Base-by-base conservation (phyloP, 2,797 vertebrate genomes). In the Setipinna tenuifilis region DNA sequence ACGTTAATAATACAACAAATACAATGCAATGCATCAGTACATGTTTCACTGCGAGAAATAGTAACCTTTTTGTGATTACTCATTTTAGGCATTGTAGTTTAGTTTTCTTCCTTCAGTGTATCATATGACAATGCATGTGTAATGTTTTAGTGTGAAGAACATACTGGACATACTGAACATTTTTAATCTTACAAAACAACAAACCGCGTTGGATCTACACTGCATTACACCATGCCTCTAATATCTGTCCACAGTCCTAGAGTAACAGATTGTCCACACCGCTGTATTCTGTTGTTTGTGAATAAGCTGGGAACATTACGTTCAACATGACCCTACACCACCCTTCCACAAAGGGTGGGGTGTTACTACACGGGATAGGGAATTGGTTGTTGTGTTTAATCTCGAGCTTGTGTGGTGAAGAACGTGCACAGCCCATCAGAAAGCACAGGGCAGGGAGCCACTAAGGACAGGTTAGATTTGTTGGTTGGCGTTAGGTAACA, bases 401-500 rank as follows among this genome's bases (percentile, higher is more conserved):
- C 71, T 78, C 48, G 85, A 81, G 48, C 41, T 59, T 59, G 23
- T 68, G 82, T 87, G 83, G 83, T 44, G 1, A 68, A 65, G 57
- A 85, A 83, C 80, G 83, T 71, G 84, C 62, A 41, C 78, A 81
- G 88, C 86, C 83, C 85, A 11, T 9, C 25, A 61, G 87, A 87
- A 83, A 84, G 86, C 85, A 81, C 58, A 86, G 81, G 85, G 84
- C 83, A 81, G 50, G 83, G 86, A 59, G 23, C 46, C 83, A 25
- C 84, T 61, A 23, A 59, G n/a, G 84, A 86, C 85, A 80, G 57
- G 65, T 59, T 83, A 57, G 80, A 54, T 87, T 84, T 44, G 11
- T 82, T 89, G 82, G 83, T 83, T 84, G 85, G 84, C 78, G 83
- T 91, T 92, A 86, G 87, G 2, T 94, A 93, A 94, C 88, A 46